Percentiles rank a stretch among this genome's conserved stretches.
Evolutionary conservation across 1,140 invertebrate genomes (phyloP).

Genomic region (Ceratina calcarata): DNA sequence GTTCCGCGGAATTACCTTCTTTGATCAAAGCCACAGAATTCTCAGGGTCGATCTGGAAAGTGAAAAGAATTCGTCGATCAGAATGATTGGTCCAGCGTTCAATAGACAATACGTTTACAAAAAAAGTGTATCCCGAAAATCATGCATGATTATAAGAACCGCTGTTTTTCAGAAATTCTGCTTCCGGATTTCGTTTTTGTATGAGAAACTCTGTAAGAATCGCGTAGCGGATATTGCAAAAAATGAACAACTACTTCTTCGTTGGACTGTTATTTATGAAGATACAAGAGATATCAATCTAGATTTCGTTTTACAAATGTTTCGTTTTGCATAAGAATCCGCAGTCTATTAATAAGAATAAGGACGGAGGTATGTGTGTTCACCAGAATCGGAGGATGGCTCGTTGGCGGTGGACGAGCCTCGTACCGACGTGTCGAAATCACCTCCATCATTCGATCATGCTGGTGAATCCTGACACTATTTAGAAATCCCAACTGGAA

Average conservation of each 20-base stretch:
- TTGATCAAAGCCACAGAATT: slow-evolving; percentile 79
- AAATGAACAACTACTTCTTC: too few species aligned
- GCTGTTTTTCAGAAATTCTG: too few species aligned
- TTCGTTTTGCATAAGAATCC: neutral
- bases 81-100: neutral
- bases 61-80: slow-evolving; percentile 63
- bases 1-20: slow-evolving; percentile 76
- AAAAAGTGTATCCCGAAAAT: too few species aligned
- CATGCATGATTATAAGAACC: too few species aligned
- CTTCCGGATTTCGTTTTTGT: too few species aligned
- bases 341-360: neutral
- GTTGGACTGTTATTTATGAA: neutral
- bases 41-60: slow-evolving; percentile 80
- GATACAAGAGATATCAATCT: neutral
- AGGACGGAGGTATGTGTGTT: slow-evolving; percentile 59
- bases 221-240: too few species aligned
- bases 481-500: neutral
- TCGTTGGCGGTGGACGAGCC: slow-evolving; percentile 69
- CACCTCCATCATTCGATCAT: slow-evolving; percentile 75
- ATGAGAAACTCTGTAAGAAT: too few species aligned
- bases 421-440: slow-evolving; percentile 78
- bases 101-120: too few species aligned
- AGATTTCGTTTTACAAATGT: neutral
- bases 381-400: slow-evolving; percentile 70
- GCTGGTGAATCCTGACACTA: slow-evolving; percentile 32